Conservation (phyloP, 2,113 vertebrate species). For the Zosterops japonicus region DNA sequence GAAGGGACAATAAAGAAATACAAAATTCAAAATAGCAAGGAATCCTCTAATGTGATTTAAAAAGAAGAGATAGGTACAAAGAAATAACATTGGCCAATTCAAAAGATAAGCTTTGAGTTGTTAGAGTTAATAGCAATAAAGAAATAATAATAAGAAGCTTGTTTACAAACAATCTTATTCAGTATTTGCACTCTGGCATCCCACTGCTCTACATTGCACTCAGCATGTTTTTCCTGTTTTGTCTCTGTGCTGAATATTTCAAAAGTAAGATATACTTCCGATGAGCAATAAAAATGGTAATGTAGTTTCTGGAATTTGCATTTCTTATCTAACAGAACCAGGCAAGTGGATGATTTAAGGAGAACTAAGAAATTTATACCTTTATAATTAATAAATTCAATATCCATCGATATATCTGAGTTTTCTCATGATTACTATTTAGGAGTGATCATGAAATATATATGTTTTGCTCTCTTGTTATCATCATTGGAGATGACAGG, state of each 20-base stretch:
- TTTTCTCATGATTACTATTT: neutral
- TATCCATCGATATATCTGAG: neutral
- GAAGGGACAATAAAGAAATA: neutral
- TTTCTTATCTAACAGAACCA: neutral
- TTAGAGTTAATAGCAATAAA: neutral
- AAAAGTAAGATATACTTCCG: neutral
- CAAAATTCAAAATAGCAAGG: neutral
- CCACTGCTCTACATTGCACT: conserved; percentile 2
- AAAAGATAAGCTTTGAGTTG: neutral
- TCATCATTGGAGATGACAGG: neutral
- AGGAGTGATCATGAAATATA: neutral
- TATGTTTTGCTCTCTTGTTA: neutral
- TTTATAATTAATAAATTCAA: neutral
- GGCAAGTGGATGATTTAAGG: neutral
- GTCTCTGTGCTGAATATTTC: neutral
- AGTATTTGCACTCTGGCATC: conserved; percentile 9
- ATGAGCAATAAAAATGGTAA: conserved; percentile 15
- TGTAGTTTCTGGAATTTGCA: conserved; percentile 3
- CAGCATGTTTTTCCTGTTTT: conserved; percentile 16
- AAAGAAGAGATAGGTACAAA: neutral
- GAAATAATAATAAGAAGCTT: neutral
- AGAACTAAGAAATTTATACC: neutral
- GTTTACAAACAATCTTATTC: conserved; percentile 24
- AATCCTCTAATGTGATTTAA: neutral
- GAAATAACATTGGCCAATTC: neutral